These are phyloP conservation scores for Heterohyrax brucei DNA, from an alignment of 2,797 vertebrate genomes.

Conservation along the genomic window DNA sequence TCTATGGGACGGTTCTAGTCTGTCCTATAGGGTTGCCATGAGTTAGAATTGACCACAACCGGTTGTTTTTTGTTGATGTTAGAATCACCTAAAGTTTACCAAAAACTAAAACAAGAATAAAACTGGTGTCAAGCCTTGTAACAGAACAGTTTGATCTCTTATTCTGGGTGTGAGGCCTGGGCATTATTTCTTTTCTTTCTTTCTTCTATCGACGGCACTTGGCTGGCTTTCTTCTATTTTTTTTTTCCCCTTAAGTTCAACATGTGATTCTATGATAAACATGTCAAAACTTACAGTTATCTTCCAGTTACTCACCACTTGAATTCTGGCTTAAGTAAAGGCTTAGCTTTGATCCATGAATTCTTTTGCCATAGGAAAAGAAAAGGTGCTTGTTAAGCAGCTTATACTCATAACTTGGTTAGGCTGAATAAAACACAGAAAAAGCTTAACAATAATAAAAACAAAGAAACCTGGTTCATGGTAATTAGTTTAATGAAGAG, in stretches of 20 bases:
- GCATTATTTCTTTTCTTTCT: background rate
- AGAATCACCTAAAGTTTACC: no score
- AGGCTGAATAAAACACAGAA: background rate
- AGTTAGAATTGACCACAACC: no score
- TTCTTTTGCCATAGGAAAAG: background rate
- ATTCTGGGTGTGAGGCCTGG: background rate
- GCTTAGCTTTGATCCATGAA: background rate
- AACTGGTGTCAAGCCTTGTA: background rate
- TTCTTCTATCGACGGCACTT: background rate
- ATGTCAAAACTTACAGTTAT: conserved; percentile 77
- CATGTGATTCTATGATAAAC: conserved; percentile 70
- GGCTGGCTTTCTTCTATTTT: no score
- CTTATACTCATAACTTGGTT: background rate
- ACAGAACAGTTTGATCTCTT: conserved; percentile 2
- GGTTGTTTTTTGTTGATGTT: no score
- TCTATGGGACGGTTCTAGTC: no score
- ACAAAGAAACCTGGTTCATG: background rate
- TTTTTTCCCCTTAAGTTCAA: background rate
- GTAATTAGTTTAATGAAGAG: background rate
- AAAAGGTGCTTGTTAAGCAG: conserved; percentile 12
- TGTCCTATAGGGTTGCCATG: no score
- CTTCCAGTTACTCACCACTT: conserved; percentile 56
- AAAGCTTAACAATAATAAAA: background rate
- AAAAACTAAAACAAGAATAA: background rate
- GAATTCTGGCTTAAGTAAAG: conserved; percentile 21